Evolutionary conservation across 1,140 invertebrate genomes (phyloP).

Genomic region (Cyrtorhinus lividipennis): DNA sequence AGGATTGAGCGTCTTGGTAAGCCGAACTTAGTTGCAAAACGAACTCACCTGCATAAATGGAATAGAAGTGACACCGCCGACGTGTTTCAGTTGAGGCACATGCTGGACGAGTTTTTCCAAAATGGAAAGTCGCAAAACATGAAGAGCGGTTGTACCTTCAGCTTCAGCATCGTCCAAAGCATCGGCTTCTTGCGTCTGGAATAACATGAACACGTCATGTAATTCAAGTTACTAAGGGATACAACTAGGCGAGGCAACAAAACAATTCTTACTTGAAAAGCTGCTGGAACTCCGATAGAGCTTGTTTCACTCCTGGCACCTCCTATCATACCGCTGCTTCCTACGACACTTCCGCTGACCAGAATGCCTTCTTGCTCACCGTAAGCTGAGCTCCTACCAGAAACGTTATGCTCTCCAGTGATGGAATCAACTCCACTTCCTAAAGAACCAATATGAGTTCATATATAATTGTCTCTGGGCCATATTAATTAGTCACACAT

Average conservation of each 20-base stretch:
- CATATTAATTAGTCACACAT: not conserved
- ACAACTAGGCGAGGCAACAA: too few relatives aligned
- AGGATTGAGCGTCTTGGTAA: too few relatives aligned
- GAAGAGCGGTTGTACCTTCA: slow-evolving; percentile 34
- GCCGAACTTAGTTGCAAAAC: too few relatives aligned
- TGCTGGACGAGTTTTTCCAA: slow-evolving; percentile 49
- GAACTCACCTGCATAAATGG: slow-evolving; percentile 69
- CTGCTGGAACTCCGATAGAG: slow-evolving; percentile 33
- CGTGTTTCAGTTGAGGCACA: slow-evolving; percentile 41
- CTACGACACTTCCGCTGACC: slow-evolving; percentile 31
- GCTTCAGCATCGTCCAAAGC: slow-evolving; percentile 32
- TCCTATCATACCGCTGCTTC: not conserved
- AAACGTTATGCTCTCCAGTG: slow-evolving; percentile 65
- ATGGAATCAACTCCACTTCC: slow-evolving; percentile 74
- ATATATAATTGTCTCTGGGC: not conserved
- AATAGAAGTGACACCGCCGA: slow-evolving; percentile 67
- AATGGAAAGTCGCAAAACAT: slow-evolving; percentile 48
- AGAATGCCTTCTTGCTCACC: slow-evolving; percentile 45
- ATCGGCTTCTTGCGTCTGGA: slow-evolving; percentile 27
- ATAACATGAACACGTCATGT: slow-evolving; percentile 14
- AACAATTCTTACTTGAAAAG: slow-evolving; percentile 30
- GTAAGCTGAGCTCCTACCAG: slow-evolving; percentile 77
- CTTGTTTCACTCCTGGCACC: slow-evolving; percentile 33
- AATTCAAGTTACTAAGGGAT: not conserved
- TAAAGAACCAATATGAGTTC: not conserved